Percentiles rank a stretch among this genome's conserved stretches.
phyloP scores from a whole-genome alignment of 2,797 vertebrate species.

The Gastrophryne carolinensis region DNA sequence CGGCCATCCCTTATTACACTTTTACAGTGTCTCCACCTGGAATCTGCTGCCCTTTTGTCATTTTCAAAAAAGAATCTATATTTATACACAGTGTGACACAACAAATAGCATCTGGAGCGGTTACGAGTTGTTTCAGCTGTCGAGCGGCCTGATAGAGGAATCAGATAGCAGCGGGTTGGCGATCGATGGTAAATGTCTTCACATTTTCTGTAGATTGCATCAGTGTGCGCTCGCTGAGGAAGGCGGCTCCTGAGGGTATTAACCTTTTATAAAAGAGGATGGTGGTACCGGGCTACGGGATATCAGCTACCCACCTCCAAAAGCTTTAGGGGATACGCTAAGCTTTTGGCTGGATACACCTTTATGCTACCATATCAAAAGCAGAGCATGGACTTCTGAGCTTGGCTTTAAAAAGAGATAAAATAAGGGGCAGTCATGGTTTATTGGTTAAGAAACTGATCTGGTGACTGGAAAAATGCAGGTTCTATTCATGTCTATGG shows the following conservation, averaged over 20 bases:
- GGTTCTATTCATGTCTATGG: too few relatives aligned
- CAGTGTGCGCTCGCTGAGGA: not conserved
- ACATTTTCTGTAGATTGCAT: not conserved
- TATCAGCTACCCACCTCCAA: not conserved
- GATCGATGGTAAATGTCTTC: constrained; percentile 31
- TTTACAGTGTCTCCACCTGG: not conserved
- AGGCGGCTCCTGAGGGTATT: constrained; percentile 8
- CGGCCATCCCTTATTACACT: too few relatives aligned
- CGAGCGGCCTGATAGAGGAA: not conserved
- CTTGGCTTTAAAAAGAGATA: not conserved
- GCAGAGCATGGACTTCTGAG: not conserved
- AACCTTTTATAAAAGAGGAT: constrained; percentile 32
- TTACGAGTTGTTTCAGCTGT: not conserved
- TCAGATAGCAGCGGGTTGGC: not conserved
- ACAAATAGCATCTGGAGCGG: not conserved
- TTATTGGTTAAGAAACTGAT: too few relatives aligned
- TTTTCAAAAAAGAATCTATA: not conserved
- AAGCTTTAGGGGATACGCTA: not conserved
- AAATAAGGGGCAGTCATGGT: too few relatives aligned
- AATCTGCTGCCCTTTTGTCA: not conserved
- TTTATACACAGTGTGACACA: too few relatives aligned
- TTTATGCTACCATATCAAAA: not conserved
- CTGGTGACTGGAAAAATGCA: too few relatives aligned
- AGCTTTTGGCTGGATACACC: constrained; percentile 4
- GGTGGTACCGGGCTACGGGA: not conserved